Evolutionary conservation across 2,797 vertebrate species (phyloP).

Genomic region (Urophycis tenuis): DNA sequence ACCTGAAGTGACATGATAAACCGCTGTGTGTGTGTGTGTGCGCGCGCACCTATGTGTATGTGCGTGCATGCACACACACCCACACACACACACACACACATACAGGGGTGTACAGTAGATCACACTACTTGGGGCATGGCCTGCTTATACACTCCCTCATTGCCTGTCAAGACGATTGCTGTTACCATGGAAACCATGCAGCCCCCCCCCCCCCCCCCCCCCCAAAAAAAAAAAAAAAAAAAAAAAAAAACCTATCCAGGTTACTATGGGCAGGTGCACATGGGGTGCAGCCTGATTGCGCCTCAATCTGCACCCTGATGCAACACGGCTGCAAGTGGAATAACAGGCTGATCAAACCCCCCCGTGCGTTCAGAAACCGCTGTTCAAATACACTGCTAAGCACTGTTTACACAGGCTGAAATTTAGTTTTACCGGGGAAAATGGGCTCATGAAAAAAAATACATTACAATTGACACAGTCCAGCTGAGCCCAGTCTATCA

Average conservation of each 20-base stretch:
- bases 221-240: neutral
- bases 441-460: neutral
- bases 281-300: conserved; percentile 54
- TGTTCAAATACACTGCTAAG: neutral
- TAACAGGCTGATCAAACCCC: neutral
- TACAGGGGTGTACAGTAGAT: neutral
- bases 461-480: neutral
- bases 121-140: conserved; percentile 24
- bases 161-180: conserved; percentile 62
- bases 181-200: conserved; percentile 73
- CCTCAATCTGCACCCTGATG: conserved; percentile 49
- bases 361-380: neutral
- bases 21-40: conserved; percentile 4
- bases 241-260: conserved; percentile 55
- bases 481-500: neutral
- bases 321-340: conserved; percentile 50
- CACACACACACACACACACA: neutral
- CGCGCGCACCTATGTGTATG: conserved; percentile 7
- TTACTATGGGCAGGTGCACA: conserved; percentile 69
- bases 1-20: conserved; percentile 32
- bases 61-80: neutral
- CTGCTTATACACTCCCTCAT: conserved; percentile 51
- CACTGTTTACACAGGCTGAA: neutral
- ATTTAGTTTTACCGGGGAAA: neutral
- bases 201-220: conserved; percentile 18